Evolutionary conservation across 2,113 vertebrate genomes (phyloP), one percentile per base, ranked within the genome.

Genomic region (Carassius gibelio): DNA sequence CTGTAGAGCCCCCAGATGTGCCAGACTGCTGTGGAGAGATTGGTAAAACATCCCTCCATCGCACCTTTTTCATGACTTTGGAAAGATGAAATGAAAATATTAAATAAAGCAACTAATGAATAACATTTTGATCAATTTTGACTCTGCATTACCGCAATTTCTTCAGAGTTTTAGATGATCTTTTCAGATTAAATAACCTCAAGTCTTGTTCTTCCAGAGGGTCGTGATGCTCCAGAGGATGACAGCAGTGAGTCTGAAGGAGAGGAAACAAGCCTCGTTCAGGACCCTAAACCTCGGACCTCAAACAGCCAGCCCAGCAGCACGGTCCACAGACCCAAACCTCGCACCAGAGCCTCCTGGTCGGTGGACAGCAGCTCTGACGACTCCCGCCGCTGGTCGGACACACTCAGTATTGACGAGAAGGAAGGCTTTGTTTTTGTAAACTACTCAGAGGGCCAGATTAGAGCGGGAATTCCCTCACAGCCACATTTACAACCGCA

Each of bases 351-450:
- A 0, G 93, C 94, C 0, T 96, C 95, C 0, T 98, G 96, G 93
- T 95, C 96, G 1, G 95, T 95, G 10, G 97, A 98, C 94, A 97
- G 96, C 0, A 91, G 96, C 90, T 99, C 97, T 0, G 97, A 98
- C 0, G 97, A 99, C 90, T 97, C 97, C 10, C 93, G 96, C 83
- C 97, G 97, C 80, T 99, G 98, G 97, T 99, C 98, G 0, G 98
- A 98, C 93, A 96, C 96, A 3, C 96, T 99, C 84, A 99, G 98
- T 88, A 92, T 99, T 10, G 98, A 99, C 8, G 98, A 99, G 93
- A 99, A 99, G 75, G 98, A 99, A 0, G 98, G 98, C 84, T 99
- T 99, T 23, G 96, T 99, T 87, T 98, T 99, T 0, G 97, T 99
- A 3, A 99, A 98, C 93, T 99, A 99, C 88, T 99, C 98, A 0